A percentile compares a stretch with the other conserved stretches of the same genome.
These are phyloP conservation scores for Naja naja DNA, from an alignment of 2,113 vertebrate genomes.

Conservation along the genomic window DNA sequence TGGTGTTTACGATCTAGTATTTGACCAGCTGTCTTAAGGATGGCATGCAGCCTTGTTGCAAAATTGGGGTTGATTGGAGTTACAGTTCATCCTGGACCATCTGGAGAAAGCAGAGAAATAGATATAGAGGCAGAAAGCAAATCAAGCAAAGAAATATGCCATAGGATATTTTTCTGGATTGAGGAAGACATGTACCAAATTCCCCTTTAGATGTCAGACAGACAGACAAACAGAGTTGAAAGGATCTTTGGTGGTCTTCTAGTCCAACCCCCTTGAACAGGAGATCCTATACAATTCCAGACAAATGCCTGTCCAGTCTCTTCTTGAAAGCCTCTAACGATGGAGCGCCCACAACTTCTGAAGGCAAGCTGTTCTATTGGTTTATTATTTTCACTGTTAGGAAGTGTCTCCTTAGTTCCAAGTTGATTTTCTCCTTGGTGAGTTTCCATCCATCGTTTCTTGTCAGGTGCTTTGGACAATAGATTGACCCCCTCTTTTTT, in stretches of 20 bases:
- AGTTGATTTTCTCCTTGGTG: too few species aligned
- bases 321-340: too few species aligned
- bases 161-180: not conserved
- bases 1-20: not conserved
- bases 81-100: not conserved
- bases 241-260: too few species aligned
- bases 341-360: too few species aligned
- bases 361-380: too few species aligned
- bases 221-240: not conserved
- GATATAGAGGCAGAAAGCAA: not conserved
- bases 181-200: not conserved
- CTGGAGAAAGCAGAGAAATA: not conserved
- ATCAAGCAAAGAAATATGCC: not conserved
- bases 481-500: too few species aligned
- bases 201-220: conserved; percentile 70
- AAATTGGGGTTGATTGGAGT: not conserved
- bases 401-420: too few species aligned
- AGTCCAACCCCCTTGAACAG: conserved; percentile 12
- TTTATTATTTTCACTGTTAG: too few species aligned
- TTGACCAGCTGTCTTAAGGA: not conserved
- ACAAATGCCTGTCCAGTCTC: too few species aligned
- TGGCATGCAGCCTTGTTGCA: not conserved
- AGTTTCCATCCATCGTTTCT: too few species aligned
- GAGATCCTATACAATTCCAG: not conserved
- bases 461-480: too few species aligned